phyloP scores from a whole-genome alignment of 2,888 invertebrate genomes.

The Tridacna crocea region DNA sequence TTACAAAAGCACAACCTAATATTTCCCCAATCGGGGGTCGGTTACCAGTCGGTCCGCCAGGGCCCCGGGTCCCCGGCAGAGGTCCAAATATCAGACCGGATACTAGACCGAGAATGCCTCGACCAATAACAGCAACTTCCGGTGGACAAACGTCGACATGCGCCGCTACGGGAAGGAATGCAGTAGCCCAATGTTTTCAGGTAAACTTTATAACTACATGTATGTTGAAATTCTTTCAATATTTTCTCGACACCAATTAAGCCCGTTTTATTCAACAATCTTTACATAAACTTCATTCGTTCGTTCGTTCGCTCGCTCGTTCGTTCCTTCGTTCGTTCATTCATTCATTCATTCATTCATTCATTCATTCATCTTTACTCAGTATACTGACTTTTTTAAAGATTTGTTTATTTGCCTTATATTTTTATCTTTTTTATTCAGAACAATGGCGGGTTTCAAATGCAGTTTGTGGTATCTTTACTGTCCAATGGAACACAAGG shows the following conservation, averaged over 20 bases:
- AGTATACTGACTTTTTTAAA: too few species aligned
- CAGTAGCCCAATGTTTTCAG: conserved; percentile 51
- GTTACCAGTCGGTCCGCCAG: neutral
- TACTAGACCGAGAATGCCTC: neutral
- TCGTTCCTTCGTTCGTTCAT: too few species aligned
- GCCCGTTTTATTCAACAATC: too few species aligned
- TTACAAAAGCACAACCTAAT: conserved; percentile 18
- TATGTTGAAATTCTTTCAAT: neutral
- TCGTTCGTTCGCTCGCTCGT: too few species aligned
- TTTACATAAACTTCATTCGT: too few species aligned
- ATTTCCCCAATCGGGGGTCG: neutral
- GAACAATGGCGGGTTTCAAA: conserved; percentile 54
- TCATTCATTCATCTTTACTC: too few species aligned
- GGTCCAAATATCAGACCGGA: neutral
- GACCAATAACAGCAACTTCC: neutral
- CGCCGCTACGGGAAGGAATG: conserved; percentile 38
- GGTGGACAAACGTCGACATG: conserved; percentile 16
- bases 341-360: too few species aligned
- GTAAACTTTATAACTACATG: too few species aligned
- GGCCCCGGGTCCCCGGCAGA: neutral
- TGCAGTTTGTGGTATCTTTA: conserved; percentile 51
- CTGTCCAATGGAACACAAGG: conserved; percentile 54
- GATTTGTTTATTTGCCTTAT: neutral
- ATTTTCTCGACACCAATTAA: too few species aligned
- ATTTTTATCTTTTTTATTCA: conserved; percentile 6